These are phyloP conservation scores for Carassius auratus DNA, from an alignment of 2,113 vertebrate genomes.

Conservation along the genomic window DNA sequence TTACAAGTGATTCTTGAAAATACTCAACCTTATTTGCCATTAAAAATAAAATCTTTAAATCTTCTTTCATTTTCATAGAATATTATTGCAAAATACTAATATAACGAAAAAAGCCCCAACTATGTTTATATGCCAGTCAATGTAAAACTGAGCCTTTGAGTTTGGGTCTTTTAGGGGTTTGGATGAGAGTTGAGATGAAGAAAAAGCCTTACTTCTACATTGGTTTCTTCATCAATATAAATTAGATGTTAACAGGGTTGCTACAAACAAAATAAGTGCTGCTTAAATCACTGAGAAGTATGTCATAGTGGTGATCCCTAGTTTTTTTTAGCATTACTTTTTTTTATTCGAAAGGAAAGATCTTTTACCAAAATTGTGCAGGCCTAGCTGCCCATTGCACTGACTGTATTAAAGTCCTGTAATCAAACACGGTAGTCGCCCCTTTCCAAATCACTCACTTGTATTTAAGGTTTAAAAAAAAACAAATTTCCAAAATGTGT, in stretches of 20 bases:
- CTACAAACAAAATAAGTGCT: constrained; percentile 88
- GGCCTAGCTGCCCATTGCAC: constrained; percentile 82
- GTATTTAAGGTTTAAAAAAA: constrained; percentile 81
- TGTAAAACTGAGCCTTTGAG: constrained; percentile 86
- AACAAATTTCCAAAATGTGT: constrained; percentile 84
- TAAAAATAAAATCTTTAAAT: constrained; percentile 27
- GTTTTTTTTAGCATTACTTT: constrained; percentile 65
- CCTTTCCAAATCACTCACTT: constrained; percentile 83
- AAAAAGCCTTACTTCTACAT: constrained; percentile 86
- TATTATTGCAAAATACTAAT: constrained; percentile 38
- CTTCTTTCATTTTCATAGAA: constrained; percentile 48
- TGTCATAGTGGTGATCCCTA: constrained; percentile 85
- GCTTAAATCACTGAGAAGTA: constrained; percentile 90
- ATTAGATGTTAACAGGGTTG: constrained; percentile 90
- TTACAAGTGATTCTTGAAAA: constrained; percentile 14
- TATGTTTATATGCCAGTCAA: constrained; percentile 48
- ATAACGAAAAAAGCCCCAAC: constrained; percentile 42
- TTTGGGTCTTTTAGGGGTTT: constrained; percentile 53
- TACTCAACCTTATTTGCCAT: neutral
- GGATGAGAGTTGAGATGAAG: constrained; percentile 83
- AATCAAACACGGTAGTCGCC: constrained; percentile 78
- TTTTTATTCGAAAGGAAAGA: constrained; percentile 62
- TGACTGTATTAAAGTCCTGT: constrained; percentile 84
- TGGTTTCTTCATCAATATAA: constrained; percentile 87
- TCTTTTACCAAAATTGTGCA: constrained; percentile 78